Evolutionary conservation across 2,113 vertebrate species (phyloP), one percentile per base, ranked within the genome.

Genomic region (Sclerurus mexicanus): DNA sequence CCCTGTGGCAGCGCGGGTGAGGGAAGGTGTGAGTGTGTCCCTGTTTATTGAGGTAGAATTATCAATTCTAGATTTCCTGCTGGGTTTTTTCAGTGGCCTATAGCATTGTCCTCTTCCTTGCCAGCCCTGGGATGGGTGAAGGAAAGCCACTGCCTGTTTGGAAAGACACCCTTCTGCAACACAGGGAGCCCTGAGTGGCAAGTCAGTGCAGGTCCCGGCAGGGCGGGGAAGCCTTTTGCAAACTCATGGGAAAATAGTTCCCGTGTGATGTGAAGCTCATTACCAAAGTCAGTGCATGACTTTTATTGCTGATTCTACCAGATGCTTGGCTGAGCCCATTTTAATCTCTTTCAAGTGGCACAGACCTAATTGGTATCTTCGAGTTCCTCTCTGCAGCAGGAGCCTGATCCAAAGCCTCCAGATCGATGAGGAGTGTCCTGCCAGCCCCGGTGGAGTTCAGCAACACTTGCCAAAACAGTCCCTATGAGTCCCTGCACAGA

Each of bases 281-380:
- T 97, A 96, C 91, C 89, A 89, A 97, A 95, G 91, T 85, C 89
- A 97, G 84, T 82, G 87, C 91, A 89, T 18, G 84, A 94, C 91
- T 96, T 96, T 97, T 96, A 97, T 96, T 97, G 95, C 96, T 95
- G 96, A 97, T 97, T 95, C 95, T 91, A 96, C 93, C 76, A 96
- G 95, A 91, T 96, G 94, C 95, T 92, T 94, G 91, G 81, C 93
- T 97, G 95, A 93, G 88, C 79, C 94, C 86, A 95, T 97, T 97
- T 96, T 96, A 97, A 97, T 96, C 87, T 94, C 96, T 97, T 97
- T 96, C 96, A 96, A 96, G 95, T 95, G 95, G 96, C 89, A 97
- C 0, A 39, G 62, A 96, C 84, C 87, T 97, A 96, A 91, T 62
- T 95, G 95, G 93, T 93, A 95, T 95, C 87, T 95, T 28, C 94